These are phyloP conservation scores for Pungitius pungitius DNA, from an alignment of 2,113 vertebrate species.

Conservation along the genomic window DNA sequence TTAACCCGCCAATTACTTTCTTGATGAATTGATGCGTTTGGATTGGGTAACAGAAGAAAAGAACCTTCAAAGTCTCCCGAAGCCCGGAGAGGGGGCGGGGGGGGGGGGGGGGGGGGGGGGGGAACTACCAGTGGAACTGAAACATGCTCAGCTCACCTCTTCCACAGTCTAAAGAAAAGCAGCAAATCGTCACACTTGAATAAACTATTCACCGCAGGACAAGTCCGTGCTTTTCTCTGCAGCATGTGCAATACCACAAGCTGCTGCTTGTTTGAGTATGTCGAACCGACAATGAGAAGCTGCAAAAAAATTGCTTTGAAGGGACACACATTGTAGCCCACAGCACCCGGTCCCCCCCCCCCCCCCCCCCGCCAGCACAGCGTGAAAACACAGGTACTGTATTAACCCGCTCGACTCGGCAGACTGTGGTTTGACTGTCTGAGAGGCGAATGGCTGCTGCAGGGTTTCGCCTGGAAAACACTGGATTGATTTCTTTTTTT, in stretches of 20 bases:
- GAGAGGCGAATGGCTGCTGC: conserved; percentile 40
- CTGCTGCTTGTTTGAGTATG: not conserved
- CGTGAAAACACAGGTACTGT: conserved; percentile 42
- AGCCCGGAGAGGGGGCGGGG: no score
- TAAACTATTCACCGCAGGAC: not conserved
- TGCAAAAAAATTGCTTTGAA: conserved; percentile 31
- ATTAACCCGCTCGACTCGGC: conserved; percentile 54
- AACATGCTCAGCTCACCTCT: not conserved
- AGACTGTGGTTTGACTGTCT: conserved; percentile 29
- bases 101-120: no score
- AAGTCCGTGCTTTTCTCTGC: not conserved
- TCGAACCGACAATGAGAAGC: conserved; percentile 19
- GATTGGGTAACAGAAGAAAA: not conserved
- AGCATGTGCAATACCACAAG: not conserved
- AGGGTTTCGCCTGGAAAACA: conserved; percentile 30
- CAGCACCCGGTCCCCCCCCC: conserved; percentile 12
- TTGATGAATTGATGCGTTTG: not conserved
- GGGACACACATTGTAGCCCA: conserved; percentile 18
- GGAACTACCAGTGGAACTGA: not conserved
- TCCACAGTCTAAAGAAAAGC: not conserved
- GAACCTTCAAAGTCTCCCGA: not conserved
- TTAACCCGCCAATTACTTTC: not conserved
- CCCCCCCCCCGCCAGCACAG: conserved; percentile 39
- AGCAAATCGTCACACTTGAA: not conserved
- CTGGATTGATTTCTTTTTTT: conserved; percentile 32